Base-by-base conservation (phyloP, 2,888 invertebrate genomes). In the Fragum whitleyi region DNA sequence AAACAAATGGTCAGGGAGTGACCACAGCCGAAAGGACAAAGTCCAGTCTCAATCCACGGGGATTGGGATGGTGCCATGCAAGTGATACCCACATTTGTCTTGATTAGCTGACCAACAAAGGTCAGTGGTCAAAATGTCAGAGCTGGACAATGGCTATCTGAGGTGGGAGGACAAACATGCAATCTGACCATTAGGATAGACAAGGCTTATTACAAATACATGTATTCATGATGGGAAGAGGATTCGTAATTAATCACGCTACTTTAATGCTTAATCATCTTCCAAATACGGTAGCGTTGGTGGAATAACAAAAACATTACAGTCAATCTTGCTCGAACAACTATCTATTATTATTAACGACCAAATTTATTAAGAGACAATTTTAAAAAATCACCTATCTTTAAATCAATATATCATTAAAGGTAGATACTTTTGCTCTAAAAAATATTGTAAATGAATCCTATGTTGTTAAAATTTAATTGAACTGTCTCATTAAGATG, bases 41-140 rank as follows among this genome's bases (percentile, higher is more conserved):
- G 29, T 32, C 61, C 29, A 32, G 29, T 29, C 5, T 2, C 61
- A 16, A 42, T 42, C 65, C 39, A 26, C 42, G 42, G 65, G 65
- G 42, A 42, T 65, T 42, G 42, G 65, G 42, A 42, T 39, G 39
- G 39, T 39, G 39, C 65, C 65, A 42, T 39, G 23, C 65, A 65
- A 65, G 42, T 65, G 65, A 65, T 65, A 21, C 65, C 47, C 65
- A 42, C 65, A 81, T 81, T 70, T 77, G 42, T 81, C 74, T 74
- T 74, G 62, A 81, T 81, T 77, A 77, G 53, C 32, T 74, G 81
- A 74, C 70, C 70, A 70, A 59, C 28, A 65, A 65, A 65, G 65
- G 42, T 65, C 65, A 65, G 65, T 65, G 36, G 23, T 65, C 65
- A 65, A 65, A 65, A 65, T 65, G 65, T 42, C 65, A 65, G 6